Evolutionary conservation across 2,797 vertebrate species (phyloP), one percentile per base, ranked within the genome.

Genomic region (Spinibarbus caldwelli): DNA sequence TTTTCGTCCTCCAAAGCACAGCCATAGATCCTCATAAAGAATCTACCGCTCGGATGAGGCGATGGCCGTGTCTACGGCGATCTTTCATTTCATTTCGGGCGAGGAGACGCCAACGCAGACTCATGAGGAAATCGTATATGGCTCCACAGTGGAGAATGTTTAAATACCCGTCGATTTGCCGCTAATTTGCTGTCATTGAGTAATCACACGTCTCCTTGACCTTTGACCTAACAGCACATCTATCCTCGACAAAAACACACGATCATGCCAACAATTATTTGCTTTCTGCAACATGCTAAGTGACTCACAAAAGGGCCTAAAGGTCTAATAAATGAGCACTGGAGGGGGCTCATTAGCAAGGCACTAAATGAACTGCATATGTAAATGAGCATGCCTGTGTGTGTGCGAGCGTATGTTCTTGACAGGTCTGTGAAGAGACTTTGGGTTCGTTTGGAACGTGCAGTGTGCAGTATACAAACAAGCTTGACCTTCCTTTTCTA

Each of bases 1-100:
- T 93, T 94, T 93, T 87, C 47, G 31, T 79, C 90, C 91, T 92
- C 89, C 89, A 93, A 94, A 94, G 92, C 92, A 93, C 90, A 95
- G 92, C 92, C 80, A 73, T 83, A 83, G 80, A 78, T 92, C 92
- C 92, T 91, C 89, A 88, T 92, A 92, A 84, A 91, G 90, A 91
- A 92, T 88, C 90, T 87, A 90, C 89, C 85, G 38, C 54, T 9
- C 68, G 67, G 88, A 89, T 59, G 80, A 82, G 83, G 80, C 85
- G 62, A 66, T 66, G 62, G 29, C 29, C 3, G 29, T 19, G 62
- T 66, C 62, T 66, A 31, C 31, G 7, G 15, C 15, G 86, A 92
- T 72, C 57, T 52, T 66, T 87, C 89, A 93, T 94, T 93, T 84
- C 84, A 93, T 95, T 94, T 91, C 68, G 84, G 88, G 34, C 78